A percentile compares a stretch with the other conserved stretches of the same genome.
Conservation (phyloP, 2,113 vertebrate species). For the Anthoscopus minutus region DNA sequence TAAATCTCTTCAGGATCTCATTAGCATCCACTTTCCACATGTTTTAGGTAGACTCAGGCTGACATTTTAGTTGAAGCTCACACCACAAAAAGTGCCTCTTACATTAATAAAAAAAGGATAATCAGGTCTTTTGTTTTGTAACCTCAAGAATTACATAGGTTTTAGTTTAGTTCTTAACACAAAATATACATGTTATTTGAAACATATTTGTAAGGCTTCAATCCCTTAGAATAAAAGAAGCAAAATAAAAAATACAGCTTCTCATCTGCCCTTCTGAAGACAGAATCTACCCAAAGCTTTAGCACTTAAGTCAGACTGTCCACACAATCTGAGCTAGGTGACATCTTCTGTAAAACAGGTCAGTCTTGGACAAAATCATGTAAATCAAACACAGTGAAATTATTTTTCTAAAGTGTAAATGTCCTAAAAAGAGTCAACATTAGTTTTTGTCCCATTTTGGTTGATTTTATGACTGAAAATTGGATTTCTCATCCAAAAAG, state of each 20-base stretch:
- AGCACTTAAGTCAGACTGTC: not conserved
- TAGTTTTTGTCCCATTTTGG: not conserved
- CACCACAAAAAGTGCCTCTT: not conserved
- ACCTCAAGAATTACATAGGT: not conserved
- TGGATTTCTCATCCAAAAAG: not conserved
- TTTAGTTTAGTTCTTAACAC: not conserved
- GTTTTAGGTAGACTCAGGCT: not conserved
- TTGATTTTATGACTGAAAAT: not conserved
- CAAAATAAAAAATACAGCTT: not conserved
- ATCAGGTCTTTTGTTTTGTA: not conserved
- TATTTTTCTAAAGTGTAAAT: not conserved
- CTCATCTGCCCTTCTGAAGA: not conserved
- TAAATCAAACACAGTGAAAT: not conserved
- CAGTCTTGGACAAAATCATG: not conserved
- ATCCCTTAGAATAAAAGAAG: not conserved
- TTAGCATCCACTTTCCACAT: not conserved
- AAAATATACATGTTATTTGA: not conserved
- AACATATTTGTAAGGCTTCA: not conserved
- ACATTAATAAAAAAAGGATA: not conserved
- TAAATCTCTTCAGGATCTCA: not conserved
- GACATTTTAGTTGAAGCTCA: not conserved
- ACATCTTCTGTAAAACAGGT: not conserved
- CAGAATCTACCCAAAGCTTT: not conserved
- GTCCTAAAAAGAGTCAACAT: not conserved
- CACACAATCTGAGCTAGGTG: not conserved